Evolutionary conservation across 2,113 vertebrate genomes (phyloP).

Genomic region (Potamarius usumacintae): DNA sequence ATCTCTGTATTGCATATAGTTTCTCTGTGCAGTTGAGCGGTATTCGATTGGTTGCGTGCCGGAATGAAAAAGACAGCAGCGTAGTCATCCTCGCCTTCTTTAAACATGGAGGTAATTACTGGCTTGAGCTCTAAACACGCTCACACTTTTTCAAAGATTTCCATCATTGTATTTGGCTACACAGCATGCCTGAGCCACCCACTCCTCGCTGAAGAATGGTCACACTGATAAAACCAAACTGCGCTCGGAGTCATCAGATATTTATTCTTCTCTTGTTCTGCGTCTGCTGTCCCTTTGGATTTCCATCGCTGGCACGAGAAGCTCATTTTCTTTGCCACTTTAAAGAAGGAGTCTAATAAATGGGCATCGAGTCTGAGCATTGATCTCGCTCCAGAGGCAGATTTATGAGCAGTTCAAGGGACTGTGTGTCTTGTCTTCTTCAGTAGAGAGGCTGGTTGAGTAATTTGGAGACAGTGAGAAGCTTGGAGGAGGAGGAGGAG

Average conservation of each 20-base stretch:
- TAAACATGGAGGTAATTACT: neutral
- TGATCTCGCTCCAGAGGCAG: constrained; percentile 51
- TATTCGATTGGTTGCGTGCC: neutral
- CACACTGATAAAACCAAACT: constrained; percentile 9
- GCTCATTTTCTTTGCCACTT: constrained; percentile 46
- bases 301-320: constrained; percentile 29
- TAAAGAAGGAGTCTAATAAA: constrained; percentile 51
- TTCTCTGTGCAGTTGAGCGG: neutral
- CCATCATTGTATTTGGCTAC: neutral
- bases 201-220: neutral
- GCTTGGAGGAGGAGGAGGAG: constrained; percentile 1
- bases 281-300: constrained; percentile 26
- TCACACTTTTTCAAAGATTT: neutral
- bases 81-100: neutral
- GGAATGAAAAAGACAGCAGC: neutral
- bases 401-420: constrained; percentile 48
- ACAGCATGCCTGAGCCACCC: neutral
- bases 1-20: neutral
- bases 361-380: constrained; percentile 51
- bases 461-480: constrained; percentile 43
- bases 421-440: constrained; percentile 26
- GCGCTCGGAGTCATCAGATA: constrained; percentile 23
- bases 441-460: constrained; percentile 22
- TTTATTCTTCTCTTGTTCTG: constrained; percentile 30
- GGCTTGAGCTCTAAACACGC: neutral